A percentile compares a stretch with the other conserved stretches of the same genome.
Evolutionary conservation across 2,888 invertebrate species (phyloP).

Genomic region (Drosophila atripex): DNA sequence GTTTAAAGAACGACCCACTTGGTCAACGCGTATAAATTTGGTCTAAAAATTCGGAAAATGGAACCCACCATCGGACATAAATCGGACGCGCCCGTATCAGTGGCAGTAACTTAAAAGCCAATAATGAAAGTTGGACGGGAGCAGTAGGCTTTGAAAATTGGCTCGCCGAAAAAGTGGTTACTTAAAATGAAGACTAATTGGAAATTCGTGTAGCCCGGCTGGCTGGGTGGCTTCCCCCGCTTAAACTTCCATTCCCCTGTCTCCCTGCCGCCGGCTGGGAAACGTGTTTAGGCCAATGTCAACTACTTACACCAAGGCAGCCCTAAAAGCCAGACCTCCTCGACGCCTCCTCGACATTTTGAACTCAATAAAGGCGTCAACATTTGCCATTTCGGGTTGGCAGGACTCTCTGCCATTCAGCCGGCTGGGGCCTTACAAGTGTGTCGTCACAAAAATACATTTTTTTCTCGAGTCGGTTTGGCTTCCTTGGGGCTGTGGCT

Average conservation of each 20-base stretch:
- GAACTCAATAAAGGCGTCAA: conserved; percentile 57
- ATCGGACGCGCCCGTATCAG: conserved; percentile 23
- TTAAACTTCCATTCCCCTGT: neutral
- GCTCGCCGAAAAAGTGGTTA: conserved; percentile 2
- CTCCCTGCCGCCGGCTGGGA: conserved; percentile 12
- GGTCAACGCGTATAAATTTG: conserved; percentile 36
- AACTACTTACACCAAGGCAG: conserved; percentile 45
- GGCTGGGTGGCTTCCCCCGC: conserved; percentile 2
- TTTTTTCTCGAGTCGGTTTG: conserved; percentile 10
- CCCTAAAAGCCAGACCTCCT: conserved; percentile 36
- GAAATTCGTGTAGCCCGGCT: conserved; percentile 38
- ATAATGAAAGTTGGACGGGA: conserved; percentile 6
- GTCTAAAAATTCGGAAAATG: conserved; percentile 26
- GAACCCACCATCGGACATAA: conserved; percentile 23
- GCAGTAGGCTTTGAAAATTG: conserved; percentile 9
- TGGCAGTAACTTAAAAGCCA: conserved; percentile 6
- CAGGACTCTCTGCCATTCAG: conserved; percentile 18
- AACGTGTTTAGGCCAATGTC: conserved; percentile 54
- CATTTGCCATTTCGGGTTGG: conserved; percentile 50
- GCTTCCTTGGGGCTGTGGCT: conserved; percentile 28
- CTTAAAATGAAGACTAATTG: conserved; percentile 50
- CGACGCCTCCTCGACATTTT: conserved; percentile 35
- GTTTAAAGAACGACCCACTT: conserved; percentile 25
- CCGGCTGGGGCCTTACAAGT: conserved; percentile 6
- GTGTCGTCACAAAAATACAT: conserved; percentile 29